Conservation (phyloP, 2,113 vertebrate genomes). For the Origma solitaria region DNA sequence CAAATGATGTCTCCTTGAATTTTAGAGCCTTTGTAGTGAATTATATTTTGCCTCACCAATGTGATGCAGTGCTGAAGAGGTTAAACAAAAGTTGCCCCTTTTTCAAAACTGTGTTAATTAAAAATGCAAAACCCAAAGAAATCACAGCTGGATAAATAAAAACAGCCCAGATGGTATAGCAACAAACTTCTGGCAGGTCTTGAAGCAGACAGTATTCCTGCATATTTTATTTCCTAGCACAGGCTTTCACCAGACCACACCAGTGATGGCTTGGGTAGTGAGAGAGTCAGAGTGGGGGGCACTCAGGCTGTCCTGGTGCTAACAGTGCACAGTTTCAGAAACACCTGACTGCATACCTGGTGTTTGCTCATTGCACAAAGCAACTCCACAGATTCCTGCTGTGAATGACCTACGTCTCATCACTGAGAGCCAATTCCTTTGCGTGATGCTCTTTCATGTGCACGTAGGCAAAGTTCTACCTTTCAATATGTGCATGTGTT, state of each 20-base stretch:
- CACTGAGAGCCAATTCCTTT: not conserved
- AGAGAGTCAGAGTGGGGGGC: not conserved
- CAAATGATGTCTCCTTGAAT: not conserved
- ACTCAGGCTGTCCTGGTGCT: not conserved
- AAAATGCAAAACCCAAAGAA: constrained; percentile 72
- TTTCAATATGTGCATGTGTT: not conserved
- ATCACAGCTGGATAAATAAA: constrained; percentile 74
- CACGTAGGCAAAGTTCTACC: not conserved
- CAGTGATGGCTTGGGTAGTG: not conserved
- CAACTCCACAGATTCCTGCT: not conserved
- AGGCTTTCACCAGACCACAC: not conserved
- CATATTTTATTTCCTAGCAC: constrained; percentile 63
- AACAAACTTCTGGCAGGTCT: constrained; percentile 69
- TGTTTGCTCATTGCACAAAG: not conserved
- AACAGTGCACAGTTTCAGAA: not conserved
- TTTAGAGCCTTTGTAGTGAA: not conserved
- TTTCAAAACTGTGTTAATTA: constrained; percentile 68
- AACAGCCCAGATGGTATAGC: constrained; percentile 69
- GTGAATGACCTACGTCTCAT: not conserved
- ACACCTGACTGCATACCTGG: not conserved
- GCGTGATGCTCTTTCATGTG: not conserved
- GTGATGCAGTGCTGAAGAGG: not conserved
- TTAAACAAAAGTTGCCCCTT: constrained; percentile 52
- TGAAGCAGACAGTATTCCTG: constrained; percentile 66
- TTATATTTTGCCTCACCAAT: not conserved